Evolutionary conservation across 1,140 invertebrate genomes (phyloP), one percentile per base, ranked within the genome.

Genomic region (Cryptotermes secundus): DNA sequence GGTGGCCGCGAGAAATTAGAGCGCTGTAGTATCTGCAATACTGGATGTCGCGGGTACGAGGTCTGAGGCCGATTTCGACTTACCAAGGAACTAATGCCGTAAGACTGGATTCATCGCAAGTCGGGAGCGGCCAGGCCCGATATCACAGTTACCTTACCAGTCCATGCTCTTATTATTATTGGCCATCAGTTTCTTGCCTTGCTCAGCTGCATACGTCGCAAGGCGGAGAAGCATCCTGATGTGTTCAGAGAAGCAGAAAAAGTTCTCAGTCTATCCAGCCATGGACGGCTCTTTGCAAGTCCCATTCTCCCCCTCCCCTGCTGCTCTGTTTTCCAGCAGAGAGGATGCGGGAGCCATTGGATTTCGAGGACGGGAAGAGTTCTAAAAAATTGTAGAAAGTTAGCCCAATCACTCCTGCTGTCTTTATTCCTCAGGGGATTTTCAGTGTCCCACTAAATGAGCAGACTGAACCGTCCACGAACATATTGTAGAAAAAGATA

Each of bases 311-410:
- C 9, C 26, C 26, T 26, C 59, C 59, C 38, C 38, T 12, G 14
- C 59, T 72, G 26, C n/a, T 12, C 59, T n/a, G 59, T 72, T 72
- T 72, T 72, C 59, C 26, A n/a, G n/a, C 59, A 72, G 59, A 72
- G n/a, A 72, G 59, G n/a, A 72, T 72, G 22, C 53, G 53, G 12
- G 12, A 6, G 53, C 53, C 53, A 22, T 59, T 22, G 53, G 53
- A 59, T 6, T 59, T 59, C 6, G 53, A 59, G 22, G 53, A 59
- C 19, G 4, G 26, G 26, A 72, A 72, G 26, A 72, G 31, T 72
- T 72, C 59, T 72, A 72, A 72, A 38, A 72, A 72, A 72, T 72
- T 7, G 59, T 72, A 72, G 26, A 72, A 72, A 72, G 26, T 72
- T 72, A n/a, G 26, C 14, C 16, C 59, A 72, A 31, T 31, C 59